phyloP scores from a whole-genome alignment of 2,113 vertebrate species.

The Podocnemis expansa region DNA sequence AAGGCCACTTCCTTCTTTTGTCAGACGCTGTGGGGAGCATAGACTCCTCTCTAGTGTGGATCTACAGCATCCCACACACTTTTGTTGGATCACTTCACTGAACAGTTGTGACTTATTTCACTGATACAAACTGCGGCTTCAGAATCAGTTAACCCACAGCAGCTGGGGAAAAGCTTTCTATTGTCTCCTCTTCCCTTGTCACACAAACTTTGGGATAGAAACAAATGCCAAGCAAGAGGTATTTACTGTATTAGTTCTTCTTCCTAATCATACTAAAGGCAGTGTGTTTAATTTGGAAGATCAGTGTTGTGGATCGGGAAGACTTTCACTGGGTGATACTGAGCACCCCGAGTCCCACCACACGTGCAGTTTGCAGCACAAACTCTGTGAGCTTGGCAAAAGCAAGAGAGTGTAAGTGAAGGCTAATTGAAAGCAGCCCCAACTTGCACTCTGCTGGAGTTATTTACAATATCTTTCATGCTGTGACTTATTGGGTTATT shows the following conservation, averaged over 20 bases:
- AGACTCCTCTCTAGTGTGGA: neutral
- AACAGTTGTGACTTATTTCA: constrained; percentile 31
- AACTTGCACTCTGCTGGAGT: constrained; percentile 62
- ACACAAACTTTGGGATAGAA: constrained; percentile 46
- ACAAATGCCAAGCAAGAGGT: neutral
- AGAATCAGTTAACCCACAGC: neutral
- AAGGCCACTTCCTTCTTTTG: constrained; percentile 11
- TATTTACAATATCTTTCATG: constrained; percentile 69
- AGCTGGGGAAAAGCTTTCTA: constrained; percentile 22
- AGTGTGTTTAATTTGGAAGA: neutral
- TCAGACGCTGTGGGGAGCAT: neutral
- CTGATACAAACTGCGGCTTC: constrained; percentile 10
- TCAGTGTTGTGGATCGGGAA: neutral
- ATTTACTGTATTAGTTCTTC: neutral
- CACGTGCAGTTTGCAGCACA: constrained; percentile 1
- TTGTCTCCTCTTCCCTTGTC: neutral
- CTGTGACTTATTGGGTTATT: constrained; percentile 61
- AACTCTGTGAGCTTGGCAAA: constrained; percentile 64
- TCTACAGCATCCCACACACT: neutral
- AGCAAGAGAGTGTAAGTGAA: constrained; percentile 49
- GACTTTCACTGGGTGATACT: neutral
- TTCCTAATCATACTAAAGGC: neutral
- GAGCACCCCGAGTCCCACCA: neutral
- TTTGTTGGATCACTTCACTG: constrained; percentile 41
- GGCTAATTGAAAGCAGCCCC: constrained; percentile 72